Evolutionary conservation across 2,113 vertebrate species (phyloP).

Genomic region (Engystomops pustulosus): DNA sequence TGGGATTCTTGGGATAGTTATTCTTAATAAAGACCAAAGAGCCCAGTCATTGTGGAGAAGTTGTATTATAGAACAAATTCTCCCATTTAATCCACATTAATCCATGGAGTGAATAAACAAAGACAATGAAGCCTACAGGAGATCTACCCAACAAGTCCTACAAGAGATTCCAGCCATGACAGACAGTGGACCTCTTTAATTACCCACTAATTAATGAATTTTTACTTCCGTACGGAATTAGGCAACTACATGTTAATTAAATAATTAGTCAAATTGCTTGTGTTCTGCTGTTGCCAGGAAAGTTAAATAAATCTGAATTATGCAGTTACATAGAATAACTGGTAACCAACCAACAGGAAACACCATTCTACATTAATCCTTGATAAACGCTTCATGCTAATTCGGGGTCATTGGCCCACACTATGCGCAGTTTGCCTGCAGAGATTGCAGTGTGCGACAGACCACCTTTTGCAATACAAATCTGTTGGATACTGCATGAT

Average conservation of each 20-base stretch:
- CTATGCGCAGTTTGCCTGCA: no score
- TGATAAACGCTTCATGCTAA: neutral
- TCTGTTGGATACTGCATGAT: no score
- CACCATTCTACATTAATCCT: neutral
- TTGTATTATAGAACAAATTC: neutral
- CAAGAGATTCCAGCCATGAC: neutral
- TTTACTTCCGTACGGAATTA: neutral
- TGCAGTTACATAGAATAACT: neutral
- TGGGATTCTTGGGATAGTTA: neutral
- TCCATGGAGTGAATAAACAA: neutral
- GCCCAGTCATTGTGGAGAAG: neutral
- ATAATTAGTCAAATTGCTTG: neutral
- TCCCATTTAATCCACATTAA: constrained; percentile 13
- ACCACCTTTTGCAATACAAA: no score
- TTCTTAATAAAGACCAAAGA: neutral
- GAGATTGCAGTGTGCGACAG: no score
- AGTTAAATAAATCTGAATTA: neutral
- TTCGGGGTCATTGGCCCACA: neutral
- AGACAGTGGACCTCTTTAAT: constrained; percentile 10
- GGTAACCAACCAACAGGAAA: neutral
- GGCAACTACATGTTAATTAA: neutral
- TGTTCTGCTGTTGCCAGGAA: neutral
- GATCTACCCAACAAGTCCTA: constrained; percentile 1
- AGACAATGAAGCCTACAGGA: neutral
- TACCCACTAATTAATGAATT: neutral